Conservation (phyloP, 2,113 vertebrate genomes). For the Micromys minutus region DNA sequence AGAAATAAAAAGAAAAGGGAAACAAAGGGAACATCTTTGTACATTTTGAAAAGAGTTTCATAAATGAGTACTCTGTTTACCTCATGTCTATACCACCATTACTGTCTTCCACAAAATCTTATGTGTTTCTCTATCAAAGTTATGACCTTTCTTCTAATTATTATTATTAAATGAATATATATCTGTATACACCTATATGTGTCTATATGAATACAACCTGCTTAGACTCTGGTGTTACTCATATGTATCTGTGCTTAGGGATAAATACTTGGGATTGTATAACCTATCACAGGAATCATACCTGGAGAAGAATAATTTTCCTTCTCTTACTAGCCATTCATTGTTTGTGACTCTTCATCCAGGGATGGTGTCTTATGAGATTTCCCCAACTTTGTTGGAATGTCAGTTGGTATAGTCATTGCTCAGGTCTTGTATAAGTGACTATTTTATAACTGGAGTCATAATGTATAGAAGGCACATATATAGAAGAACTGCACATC, state of each 20-base stretch:
- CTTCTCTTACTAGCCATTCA: background rate
- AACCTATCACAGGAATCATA: background rate
- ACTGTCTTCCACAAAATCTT: background rate
- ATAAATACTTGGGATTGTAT: background rate
- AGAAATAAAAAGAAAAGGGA: no score
- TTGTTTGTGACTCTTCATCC: background rate
- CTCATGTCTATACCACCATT: background rate
- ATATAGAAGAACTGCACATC: background rate
- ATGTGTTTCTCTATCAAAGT: background rate
- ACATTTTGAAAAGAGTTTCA: background rate
- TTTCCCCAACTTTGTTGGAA: background rate
- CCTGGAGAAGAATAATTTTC: background rate
- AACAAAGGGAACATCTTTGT: background rate
- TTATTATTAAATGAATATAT: background rate
- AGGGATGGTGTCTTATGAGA: background rate
- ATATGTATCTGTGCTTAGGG: background rate
- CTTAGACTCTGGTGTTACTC: background rate
- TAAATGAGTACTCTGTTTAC: background rate
- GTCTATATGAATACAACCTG: background rate
- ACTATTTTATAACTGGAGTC: background rate
- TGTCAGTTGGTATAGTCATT: background rate
- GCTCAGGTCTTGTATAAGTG: background rate
- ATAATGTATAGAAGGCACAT: background rate
- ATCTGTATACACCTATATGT: background rate
- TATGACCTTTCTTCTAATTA: background rate